A percentile compares a stretch with the other conserved stretches of the same genome.
phyloP scores from a whole-genome alignment of 1,140 invertebrate genomes.

The Cryptotermes secundus region DNA sequence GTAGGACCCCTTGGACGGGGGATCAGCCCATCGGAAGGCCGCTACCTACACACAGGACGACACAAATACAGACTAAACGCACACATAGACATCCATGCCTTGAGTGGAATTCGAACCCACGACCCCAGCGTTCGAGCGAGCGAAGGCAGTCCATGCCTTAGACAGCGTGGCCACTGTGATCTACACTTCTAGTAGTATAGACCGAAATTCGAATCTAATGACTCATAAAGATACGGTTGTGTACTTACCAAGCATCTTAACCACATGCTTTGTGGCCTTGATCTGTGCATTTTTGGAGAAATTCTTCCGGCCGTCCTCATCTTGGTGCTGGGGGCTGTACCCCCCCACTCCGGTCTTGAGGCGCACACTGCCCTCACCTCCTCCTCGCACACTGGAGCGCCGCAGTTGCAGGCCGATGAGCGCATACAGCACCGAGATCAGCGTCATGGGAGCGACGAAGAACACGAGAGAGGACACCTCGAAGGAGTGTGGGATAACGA shows the following conservation, averaged over 20 bases:
- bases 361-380: not conserved
- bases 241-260: conserved; percentile 34
- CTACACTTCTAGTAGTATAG: too few relatives aligned
- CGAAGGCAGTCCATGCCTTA: too few relatives aligned
- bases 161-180: too few relatives aligned
- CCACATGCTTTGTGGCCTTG: conserved; percentile 33
- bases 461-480: conserved; percentile 73
- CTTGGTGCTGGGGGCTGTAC: not conserved
- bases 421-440: conserved; percentile 70
- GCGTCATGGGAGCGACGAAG: conserved; percentile 74
- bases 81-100: too few relatives aligned
- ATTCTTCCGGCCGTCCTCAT: conserved; percentile 22
- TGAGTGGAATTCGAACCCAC: too few relatives aligned
- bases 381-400: conserved; percentile 44
- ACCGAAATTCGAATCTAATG: too few relatives aligned
- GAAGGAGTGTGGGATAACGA: conserved; percentile 56
- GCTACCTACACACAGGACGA: too few relatives aligned
- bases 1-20: too few relatives aligned
- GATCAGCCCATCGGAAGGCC: too few relatives aligned
- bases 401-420: conserved; percentile 67
- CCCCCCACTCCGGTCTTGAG: not conserved
- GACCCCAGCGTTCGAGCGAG: too few relatives aligned
- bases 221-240: too few relatives aligned
- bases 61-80: too few relatives aligned
- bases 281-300: conserved; percentile 28